Base-by-base conservation (phyloP, 2,113 vertebrate species). In the Sigmodon hispidus region DNA sequence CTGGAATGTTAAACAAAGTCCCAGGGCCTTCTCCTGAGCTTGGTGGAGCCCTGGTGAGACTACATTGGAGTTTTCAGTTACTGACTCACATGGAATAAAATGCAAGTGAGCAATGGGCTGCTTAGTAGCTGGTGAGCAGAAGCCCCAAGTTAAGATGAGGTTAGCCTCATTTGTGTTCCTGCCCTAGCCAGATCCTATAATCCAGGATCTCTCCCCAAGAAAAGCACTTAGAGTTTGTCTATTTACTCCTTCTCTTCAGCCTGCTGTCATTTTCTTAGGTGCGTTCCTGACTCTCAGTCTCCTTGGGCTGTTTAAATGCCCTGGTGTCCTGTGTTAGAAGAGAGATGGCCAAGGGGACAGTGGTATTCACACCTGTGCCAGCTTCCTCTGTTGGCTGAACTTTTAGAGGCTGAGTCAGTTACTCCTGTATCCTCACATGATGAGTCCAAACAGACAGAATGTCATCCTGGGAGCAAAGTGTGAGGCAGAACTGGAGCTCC, bases 341-440 rank as follows among this genome's bases (percentile, higher is more conserved):
- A 87, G 85, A 86, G 65, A 57, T 57, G 52, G 52, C n/a, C 63
- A 48, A 91, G 57, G 45, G 75, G 43, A 87, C 3, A 2, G 65
- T 55, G 45, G 80, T 50, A 88, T 90, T 85, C 87, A 81, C 2
- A 5, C 70, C 75, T 52, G n/a, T 59, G 87, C 95, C 95, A 86
- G 87, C 12, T 69, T 93, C 91, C 26, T 31, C 87, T 52, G 26
- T 57, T 95, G 97, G 96, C 96, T 79, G 92, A 93, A 94, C 96
- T 93, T 96, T 83, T 21, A 72, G 45, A 96, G 86, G 94, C 88
- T 95, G 97, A 98, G 96, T 97, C 96, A 96, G 85, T 93, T 83
- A 67, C 29, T 76, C 72, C 92, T 73, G 2, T 61, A 70, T 81
- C 89, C 92, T 96, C 96, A 87, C 83, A 92, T 76, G 92, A 95